Evolutionary conservation across 2,888 invertebrate species (phyloP), one percentile per base, ranked within the genome.

Genomic region (Tanytarsus gracilentus): DNA sequence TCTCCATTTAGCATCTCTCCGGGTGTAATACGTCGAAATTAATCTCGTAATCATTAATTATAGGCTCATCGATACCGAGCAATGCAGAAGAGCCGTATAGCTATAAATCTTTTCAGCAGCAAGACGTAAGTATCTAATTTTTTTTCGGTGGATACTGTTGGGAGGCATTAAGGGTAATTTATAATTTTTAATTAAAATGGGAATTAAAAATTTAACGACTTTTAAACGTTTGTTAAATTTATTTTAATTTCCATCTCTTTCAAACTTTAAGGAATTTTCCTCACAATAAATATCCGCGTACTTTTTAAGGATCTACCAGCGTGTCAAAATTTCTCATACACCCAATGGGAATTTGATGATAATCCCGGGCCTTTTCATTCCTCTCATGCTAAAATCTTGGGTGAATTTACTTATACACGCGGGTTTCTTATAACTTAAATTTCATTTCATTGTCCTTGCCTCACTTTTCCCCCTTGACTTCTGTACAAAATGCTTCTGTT

Each of bases 81-180:
- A 51, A 39, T 39, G 40, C 58, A 58, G 40, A 40, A 23, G 58
- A 58, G 16, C 27, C 58, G 11, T 48, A 26, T 30, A 58, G 58
- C 58, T 58, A 58, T 58, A 58, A 58, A 58, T 58, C 58, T 48
- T 58, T 48, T 58, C 58, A 58, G 26, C 58, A 58, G 29, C 44
- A 48, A 29, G 58, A 58, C n/a, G 58, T 58, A 58, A 58, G 58
- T 21, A 51, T 51, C 48, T 5, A 48, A 11, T 11, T 23, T 48
- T 48, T 23, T 48, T 21, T 4, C n/a, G n/a, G n/a, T n/a, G n/a
- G n/a, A n/a, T n/a, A n/a, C n/a, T n/a, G n/a, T n/a, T n/a, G n/a
- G n/a, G n/a, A n/a, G n/a, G n/a, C n/a, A n/a, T n/a, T n/a, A n/a
- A n/a, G n/a, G n/a, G n/a, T n/a, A n/a, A n/a, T n/a, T n/a, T n/a